Percentiles rank a stretch among this genome's conserved stretches.
phyloP scores from a whole-genome alignment of 2,113 vertebrate genomes.

The Lamprologus tigripictilis region DNA sequence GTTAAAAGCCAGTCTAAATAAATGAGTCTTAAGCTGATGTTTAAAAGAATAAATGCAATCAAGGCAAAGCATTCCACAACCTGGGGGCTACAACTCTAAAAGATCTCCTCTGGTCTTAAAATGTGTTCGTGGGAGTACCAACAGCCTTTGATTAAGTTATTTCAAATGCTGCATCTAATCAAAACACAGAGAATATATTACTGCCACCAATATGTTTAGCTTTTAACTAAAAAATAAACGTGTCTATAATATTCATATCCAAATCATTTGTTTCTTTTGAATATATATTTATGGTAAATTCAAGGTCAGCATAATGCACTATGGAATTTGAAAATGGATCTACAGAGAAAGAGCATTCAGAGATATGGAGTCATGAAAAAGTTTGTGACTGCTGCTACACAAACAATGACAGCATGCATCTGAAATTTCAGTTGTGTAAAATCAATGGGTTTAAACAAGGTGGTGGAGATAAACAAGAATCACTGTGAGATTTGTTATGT shows the following conservation, averaged over 20 bases:
- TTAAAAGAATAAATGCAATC: neutral
- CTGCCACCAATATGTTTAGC: neutral
- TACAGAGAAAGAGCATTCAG: neutral
- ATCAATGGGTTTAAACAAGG: accelerated
- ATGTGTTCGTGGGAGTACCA: neutral
- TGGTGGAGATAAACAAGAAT: neutral
- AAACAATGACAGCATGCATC: neutral
- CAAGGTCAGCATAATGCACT: neutral
- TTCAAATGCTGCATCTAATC: neutral
- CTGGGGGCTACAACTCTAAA: neutral
- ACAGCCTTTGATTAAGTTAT: neutral
- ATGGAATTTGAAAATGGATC: neutral
- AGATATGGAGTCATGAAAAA: neutral
- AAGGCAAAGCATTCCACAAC: neutral
- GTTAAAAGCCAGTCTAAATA: neutral
- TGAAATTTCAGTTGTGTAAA: neutral
- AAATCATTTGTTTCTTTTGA: neutral
- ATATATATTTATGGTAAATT: neutral
- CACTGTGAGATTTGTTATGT: neutral
- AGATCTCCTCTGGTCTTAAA: neutral
- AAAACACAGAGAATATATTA: neutral
- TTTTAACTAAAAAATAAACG: neutral
- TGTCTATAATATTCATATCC: neutral
- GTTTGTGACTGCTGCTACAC: neutral
- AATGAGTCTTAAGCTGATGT: neutral